Base-by-base conservation (phyloP, 2,888 invertebrate genomes). In the Melieria picta region DNA sequence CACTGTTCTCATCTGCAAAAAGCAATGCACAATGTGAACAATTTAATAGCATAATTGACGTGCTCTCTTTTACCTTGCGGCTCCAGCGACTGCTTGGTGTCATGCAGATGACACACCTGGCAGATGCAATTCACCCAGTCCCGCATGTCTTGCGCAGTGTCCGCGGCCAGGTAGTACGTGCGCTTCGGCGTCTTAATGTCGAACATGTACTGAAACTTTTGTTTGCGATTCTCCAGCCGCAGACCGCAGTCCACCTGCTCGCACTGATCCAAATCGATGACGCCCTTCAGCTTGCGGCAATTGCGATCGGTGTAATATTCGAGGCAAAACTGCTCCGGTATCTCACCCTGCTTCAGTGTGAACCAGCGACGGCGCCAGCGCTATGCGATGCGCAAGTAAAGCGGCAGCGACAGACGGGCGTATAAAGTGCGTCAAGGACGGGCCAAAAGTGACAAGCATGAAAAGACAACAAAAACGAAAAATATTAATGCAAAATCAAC, bases 361-460 rank as follows among this genome's bases (percentile, higher is more conserved):
- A 98, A 98, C 95, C 96, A 98, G 81, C 98, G 91, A 85, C 93
- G 91, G 86, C 97, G 92, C 98, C 98, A 98, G 90, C 96, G 93
- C 98, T 98, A 87, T 48, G 86, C 84, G 61, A 68, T 1, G 47
- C 7, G 5, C 46, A 16, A 46, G 13, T 16, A 62, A 61, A 45
- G 3, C 16, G 16, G 52, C 52, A 52, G 6, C 52, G 13, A 52
- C 52, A 52, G 13, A 30, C 2, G 13, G 7, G 10, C 16, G 5
- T 30, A 16, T 16, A 4, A 57, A 5, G 30, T n/a, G 42, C 7
- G 5, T 57, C 42, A 55, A 56, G 56, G 13, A n/a, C 16, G 7
- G 7, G 5, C 16, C 30, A 7, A 9, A 30, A 56, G 7, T 55
- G n/a, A 55, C n/a, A 9, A 6, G 16, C 5, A 1, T 9, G 13